Percentiles rank a stretch among this genome's conserved stretches.
Conservation (phyloP, 2,113 vertebrate genomes). For the Pterocles gutturalis region DNA sequence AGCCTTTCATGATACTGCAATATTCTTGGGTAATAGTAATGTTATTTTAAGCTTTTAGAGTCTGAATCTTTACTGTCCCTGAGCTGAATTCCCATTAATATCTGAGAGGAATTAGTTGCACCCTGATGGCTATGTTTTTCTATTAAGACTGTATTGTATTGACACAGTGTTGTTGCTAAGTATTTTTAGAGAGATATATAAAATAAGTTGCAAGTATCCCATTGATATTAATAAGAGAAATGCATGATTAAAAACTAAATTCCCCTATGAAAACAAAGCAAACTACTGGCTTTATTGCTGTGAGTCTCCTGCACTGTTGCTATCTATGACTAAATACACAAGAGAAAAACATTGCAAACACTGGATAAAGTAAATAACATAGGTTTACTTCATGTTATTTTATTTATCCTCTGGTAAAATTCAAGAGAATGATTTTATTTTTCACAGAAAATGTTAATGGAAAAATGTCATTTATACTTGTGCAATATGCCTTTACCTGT, state of each 20-base stretch:
- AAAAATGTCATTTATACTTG: background rate
- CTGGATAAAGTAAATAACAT: background rate
- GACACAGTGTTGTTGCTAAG: background rate
- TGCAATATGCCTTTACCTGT: background rate
- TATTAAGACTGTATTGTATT: background rate
- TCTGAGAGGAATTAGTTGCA: background rate
- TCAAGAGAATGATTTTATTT: background rate
- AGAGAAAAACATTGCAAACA: background rate
- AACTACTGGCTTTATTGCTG: slow-evolving; percentile 6
- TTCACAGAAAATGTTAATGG: background rate
- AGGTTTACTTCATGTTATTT: background rate
- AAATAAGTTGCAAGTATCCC: background rate
- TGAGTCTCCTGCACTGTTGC: background rate
- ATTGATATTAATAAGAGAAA: slow-evolving; percentile 1
- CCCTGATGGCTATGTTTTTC: background rate
- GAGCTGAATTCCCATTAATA: background rate
- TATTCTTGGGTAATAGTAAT: background rate
- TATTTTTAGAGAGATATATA: background rate
- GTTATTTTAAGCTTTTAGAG: background rate
- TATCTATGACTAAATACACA: background rate
- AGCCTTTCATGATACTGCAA: background rate
- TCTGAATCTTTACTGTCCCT: background rate
- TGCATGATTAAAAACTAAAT: background rate
- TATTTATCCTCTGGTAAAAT: slow-evolving; percentile 8
- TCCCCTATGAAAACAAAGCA: background rate